phyloP scores from a whole-genome alignment of 2,888 invertebrate species.

The Caenorhabditis doughertyi region DNA sequence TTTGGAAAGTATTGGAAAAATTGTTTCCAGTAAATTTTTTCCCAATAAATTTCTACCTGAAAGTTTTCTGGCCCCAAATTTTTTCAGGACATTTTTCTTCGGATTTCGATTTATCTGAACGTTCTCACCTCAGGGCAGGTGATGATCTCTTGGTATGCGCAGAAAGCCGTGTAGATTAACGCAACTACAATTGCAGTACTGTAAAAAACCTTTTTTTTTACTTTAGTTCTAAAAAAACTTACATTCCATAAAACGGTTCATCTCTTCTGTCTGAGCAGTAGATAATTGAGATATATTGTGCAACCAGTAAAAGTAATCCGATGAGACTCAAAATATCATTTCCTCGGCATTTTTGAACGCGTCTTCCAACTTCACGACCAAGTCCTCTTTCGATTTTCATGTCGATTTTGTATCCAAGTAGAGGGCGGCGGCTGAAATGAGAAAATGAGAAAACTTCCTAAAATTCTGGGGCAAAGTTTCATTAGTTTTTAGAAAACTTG shows the following conservation, averaged over 20 bases:
- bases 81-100: too few relatives aligned
- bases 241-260: constrained; percentile 16
- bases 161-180: constrained; percentile 12
- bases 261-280: constrained; percentile 20
- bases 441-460: too few relatives aligned
- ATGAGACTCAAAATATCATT: constrained; percentile 3
- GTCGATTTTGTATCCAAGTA: constrained; percentile 29
- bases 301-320: constrained; percentile 6
- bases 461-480: too few relatives aligned
- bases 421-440: constrained; percentile 40
- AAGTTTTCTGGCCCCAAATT: too few relatives aligned
- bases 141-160: constrained; percentile 21
- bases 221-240: neutral
- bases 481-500: too few relatives aligned
- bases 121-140: constrained; percentile 24
- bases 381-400: constrained; percentile 18
- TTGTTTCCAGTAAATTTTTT: too few relatives aligned
- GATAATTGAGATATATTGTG: constrained; percentile 29
- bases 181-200: constrained; percentile 1
- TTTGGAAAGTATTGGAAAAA: neutral
- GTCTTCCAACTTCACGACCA: neutral
- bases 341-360: constrained; percentile 17
- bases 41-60: too few relatives aligned
- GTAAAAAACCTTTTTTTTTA: neutral
- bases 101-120: neutral